phyloP scores from a whole-genome alignment of 2,888 invertebrate species.

The Octonoba sinensis region DNA sequence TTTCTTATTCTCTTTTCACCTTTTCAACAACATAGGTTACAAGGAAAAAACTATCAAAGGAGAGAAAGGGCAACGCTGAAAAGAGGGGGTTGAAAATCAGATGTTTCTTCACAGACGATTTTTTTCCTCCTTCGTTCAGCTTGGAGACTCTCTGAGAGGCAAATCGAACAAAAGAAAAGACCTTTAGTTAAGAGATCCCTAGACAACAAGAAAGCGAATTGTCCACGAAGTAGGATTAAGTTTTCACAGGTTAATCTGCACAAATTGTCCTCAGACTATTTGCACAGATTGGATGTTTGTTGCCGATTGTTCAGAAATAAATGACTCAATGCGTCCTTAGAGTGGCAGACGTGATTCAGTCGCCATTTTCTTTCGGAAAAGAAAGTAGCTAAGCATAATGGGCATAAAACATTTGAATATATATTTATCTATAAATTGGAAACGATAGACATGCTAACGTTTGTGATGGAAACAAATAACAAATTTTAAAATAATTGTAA shows the following conservation, averaged over 20 bases:
- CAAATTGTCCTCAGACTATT: slow-evolving; percentile 30
- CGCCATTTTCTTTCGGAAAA: too few relatives aligned
- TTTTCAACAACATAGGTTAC: slow-evolving; percentile 16
- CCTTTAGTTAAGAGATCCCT: slow-evolving; percentile 14
- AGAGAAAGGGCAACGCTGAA: background rate
- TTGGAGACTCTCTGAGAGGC: too few relatives aligned
- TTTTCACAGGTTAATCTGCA: slow-evolving; percentile 46
- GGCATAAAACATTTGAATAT: too few relatives aligned
- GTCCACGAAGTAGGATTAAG: slow-evolving; percentile 39
- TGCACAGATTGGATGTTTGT: slow-evolving; percentile 30
- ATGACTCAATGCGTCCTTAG: background rate
- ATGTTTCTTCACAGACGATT: background rate
- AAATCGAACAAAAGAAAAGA: background rate
- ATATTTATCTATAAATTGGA: too few relatives aligned
- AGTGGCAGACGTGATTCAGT: too few relatives aligned
- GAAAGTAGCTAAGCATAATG: too few relatives aligned
- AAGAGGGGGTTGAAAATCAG: slow-evolving; percentile 5
- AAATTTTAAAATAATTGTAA: too few relatives aligned
- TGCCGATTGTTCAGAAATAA: slow-evolving; percentile 11
- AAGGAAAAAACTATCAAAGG: background rate
- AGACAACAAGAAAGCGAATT: slow-evolving; percentile 26
- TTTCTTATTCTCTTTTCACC: slow-evolving; percentile 29
- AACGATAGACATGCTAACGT: too few relatives aligned
- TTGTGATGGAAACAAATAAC: too few relatives aligned
- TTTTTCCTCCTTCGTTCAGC: too few relatives aligned